Conservation (phyloP, 2,888 invertebrate genomes). For the Amiota communis region DNA sequence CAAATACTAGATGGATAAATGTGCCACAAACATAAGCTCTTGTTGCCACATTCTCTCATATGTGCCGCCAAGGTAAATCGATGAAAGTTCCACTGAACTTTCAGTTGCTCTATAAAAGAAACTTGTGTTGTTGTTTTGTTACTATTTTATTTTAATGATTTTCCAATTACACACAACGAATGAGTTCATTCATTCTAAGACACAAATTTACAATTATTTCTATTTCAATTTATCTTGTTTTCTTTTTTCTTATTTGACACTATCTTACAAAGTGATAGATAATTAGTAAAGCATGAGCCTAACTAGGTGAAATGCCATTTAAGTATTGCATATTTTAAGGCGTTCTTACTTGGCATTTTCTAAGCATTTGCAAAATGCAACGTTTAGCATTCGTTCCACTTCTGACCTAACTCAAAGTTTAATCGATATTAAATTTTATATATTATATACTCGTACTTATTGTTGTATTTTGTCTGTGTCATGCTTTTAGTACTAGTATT, state of each 20-base stretch:
- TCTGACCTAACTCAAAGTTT: slow-evolving; percentile 7
- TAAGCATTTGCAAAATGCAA: neutral
- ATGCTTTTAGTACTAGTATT: no score
- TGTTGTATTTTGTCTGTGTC: neutral
- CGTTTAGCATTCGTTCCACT: slow-evolving; percentile 5
- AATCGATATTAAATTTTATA: slow-evolving; percentile 5
- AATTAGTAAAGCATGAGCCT: no score
- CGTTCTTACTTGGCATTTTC: neutral
- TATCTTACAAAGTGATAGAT: neutral
- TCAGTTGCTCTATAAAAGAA: no score
- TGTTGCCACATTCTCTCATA: neutral
- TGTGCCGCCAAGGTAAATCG: slow-evolving; percentile 31
- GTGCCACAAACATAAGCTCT: slow-evolving; percentile 20
- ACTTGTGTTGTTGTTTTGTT: neutral
- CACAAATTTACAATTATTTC: no score
- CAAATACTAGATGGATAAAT: neutral
- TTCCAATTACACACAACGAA: no score
- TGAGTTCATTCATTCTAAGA: no score
- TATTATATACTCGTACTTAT: no score
- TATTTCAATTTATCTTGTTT: no score
- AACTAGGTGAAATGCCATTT: slow-evolving; percentile 13
- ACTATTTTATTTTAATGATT: neutral
- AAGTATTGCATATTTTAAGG: slow-evolving; percentile 14
- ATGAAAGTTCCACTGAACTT: slow-evolving; percentile 31
- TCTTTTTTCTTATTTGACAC: neutral